phyloP scores from a whole-genome alignment of 2,888 invertebrate species.

The Ophion ellenae region DNA sequence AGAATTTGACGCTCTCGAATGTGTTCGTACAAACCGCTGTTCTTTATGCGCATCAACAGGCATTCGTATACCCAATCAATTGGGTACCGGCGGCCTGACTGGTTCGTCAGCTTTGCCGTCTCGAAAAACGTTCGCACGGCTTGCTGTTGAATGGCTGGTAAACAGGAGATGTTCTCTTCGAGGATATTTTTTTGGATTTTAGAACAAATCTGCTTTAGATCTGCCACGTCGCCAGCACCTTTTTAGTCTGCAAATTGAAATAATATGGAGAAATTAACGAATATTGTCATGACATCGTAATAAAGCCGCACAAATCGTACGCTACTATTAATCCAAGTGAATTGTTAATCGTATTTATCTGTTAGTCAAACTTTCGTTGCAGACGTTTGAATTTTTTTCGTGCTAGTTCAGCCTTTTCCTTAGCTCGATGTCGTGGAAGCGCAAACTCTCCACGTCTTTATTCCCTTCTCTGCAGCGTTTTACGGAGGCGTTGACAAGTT shows the following conservation, averaged over 20 bases:
- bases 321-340: no score
- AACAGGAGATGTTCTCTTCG: not conserved
- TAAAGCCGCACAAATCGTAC: no score
- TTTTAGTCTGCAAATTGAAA: not conserved
- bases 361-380: no score
- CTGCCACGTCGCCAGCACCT: not conserved
- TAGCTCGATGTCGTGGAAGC: no score
- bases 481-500: not conserved
- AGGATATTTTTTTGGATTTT: not conserved
- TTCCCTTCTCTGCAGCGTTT: not conserved
- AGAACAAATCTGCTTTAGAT: not conserved
- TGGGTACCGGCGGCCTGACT: not conserved
- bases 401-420: no score
- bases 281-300: no score
- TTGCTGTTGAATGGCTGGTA: not conserved
- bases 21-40: constrained; percentile 22
- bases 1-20: constrained; percentile 19
- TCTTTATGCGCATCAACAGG: constrained; percentile 19
- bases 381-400: no score
- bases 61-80: constrained; percentile 20
- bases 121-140: constrained; percentile 11
- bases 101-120: constrained; percentile 1
- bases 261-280: no score
- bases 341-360: no score
- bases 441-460: no score